Evolutionary conservation across 2,888 invertebrate genomes (phyloP).

Genomic region (Deroplatys truncata): DNA sequence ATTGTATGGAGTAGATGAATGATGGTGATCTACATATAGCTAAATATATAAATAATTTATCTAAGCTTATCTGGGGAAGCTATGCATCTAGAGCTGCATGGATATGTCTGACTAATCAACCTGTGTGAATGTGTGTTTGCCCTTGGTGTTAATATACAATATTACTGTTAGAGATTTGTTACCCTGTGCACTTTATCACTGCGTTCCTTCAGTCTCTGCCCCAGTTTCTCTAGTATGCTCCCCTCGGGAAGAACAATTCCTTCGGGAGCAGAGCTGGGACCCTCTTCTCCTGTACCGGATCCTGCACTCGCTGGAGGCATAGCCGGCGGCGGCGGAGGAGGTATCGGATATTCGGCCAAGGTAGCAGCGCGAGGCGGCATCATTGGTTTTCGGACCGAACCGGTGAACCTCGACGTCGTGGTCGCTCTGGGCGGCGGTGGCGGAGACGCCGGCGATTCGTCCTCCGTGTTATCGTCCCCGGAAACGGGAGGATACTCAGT

Average conservation of each 20-base stretch:
- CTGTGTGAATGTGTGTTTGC: too few species aligned
- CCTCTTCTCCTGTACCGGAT: slow-evolving; percentile 13
- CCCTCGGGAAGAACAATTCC: slow-evolving; percentile 3
- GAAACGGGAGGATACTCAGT: slow-evolving; percentile 6
- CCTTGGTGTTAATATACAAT: too few species aligned
- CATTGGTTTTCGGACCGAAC: background rate
- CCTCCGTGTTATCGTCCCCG: slow-evolving; percentile 21
- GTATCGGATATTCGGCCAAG: slow-evolving; percentile 16
- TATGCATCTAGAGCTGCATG: too few species aligned
- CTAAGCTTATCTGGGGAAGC: too few species aligned
- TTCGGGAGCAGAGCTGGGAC: slow-evolving; percentile 6
- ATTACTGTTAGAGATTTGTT: slow-evolving; percentile 35
- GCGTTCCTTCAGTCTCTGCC: slow-evolving; percentile 51
- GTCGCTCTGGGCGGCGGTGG: background rate
- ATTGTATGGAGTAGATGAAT: too few species aligned
- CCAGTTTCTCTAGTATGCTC: slow-evolving; percentile 49
- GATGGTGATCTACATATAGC: too few species aligned
- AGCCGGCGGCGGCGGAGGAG: slow-evolving; percentile 1
- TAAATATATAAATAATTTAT: too few species aligned
- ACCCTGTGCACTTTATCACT: slow-evolving; percentile 61
- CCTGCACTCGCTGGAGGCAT: slow-evolving; percentile 6
- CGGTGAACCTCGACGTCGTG: slow-evolving; percentile 4
- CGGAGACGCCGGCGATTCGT: background rate
- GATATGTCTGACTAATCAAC: too few species aligned
- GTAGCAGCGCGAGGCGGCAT: slow-evolving; percentile 19